These are phyloP conservation scores for Erpobdella octoculata DNA, from an alignment of 2,888 invertebrate genomes.

Conservation along the genomic window DNA sequence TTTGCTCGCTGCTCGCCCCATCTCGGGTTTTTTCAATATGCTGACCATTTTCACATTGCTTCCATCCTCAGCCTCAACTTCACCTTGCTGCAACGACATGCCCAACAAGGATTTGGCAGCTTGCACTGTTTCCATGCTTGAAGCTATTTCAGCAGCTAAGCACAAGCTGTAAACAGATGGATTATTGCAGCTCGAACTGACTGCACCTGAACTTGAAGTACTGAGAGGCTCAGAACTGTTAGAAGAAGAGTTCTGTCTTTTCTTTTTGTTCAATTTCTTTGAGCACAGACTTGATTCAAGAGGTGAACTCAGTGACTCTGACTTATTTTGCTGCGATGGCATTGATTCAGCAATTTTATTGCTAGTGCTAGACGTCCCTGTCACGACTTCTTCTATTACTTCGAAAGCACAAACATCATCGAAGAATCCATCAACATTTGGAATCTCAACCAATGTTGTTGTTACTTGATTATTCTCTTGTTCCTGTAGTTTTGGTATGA, in stretches of 20 bases:
- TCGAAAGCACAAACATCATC: constrained; percentile 27
- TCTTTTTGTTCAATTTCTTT: not conserved
- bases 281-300: not conserved
- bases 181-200: constrained; percentile 6
- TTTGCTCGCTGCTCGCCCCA: not conserved
- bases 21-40: constrained; percentile 2
- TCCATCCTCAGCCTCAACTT: not conserved
- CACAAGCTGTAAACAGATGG: constrained; percentile 20
- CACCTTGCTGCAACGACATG: constrained; percentile 17
- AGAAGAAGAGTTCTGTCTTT: constrained; percentile 9
- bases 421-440: constrained; percentile 3
- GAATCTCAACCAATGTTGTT: not conserved
- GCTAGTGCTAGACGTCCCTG: too few relatives aligned
- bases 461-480: not conserved
- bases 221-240: not conserved
- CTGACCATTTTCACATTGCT: constrained; percentile 19
- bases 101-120: constrained; percentile 24
- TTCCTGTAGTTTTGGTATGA: not conserved
- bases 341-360: too few relatives aligned
- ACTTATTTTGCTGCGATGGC: too few relatives aligned
- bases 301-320: too few relatives aligned
- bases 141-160: constrained; percentile 25
- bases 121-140: constrained; percentile 24
- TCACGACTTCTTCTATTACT: constrained; percentile 23
- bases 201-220: not conserved